Evolutionary conservation across 2,113 vertebrate species (phyloP).

Genomic region (Perca schrenkii): DNA sequence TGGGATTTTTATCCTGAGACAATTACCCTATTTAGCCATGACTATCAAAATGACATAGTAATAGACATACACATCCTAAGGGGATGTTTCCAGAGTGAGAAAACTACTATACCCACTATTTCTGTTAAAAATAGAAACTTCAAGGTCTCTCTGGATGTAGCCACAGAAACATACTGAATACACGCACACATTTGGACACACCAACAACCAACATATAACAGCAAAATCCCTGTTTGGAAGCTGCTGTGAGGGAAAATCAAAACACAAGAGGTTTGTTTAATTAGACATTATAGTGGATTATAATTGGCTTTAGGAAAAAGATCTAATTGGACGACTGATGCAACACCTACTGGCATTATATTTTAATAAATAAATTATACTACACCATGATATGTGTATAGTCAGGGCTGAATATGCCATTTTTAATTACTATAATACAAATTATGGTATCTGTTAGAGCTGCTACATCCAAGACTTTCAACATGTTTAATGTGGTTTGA

Average conservation of each 20-base stretch:
- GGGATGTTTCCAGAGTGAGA: constrained; percentile 15
- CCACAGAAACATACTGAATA: constrained; percentile 37
- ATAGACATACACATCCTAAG: constrained; percentile 12
- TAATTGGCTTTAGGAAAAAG: constrained; percentile 28
- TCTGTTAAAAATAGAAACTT: constrained; percentile 27
- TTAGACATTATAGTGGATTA: constrained; percentile 36
- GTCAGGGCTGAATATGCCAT: neutral
- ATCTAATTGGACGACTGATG: constrained; percentile 27
- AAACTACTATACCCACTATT: constrained; percentile 14
- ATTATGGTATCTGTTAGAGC: neutral
- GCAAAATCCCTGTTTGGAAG: constrained; percentile 21
- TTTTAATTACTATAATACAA: constrained; percentile 29
- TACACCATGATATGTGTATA: neutral
- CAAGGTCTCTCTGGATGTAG: constrained; percentile 44
- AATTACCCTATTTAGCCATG: constrained; percentile 48
- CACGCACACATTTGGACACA: constrained; percentile 38
- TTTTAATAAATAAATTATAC: constrained; percentile 22
- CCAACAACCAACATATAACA: constrained; percentile 29
- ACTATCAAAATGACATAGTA: constrained; percentile 20
- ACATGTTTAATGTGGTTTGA: constrained; percentile 1
- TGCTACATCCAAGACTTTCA: neutral
- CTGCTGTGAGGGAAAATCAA: constrained; percentile 76
- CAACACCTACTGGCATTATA: neutral
- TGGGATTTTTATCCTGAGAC: constrained; percentile 44
- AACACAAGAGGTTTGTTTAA: constrained; percentile 51